Conservation (phyloP, 2,113 vertebrate species). For the Callaeas wilsoni region DNA sequence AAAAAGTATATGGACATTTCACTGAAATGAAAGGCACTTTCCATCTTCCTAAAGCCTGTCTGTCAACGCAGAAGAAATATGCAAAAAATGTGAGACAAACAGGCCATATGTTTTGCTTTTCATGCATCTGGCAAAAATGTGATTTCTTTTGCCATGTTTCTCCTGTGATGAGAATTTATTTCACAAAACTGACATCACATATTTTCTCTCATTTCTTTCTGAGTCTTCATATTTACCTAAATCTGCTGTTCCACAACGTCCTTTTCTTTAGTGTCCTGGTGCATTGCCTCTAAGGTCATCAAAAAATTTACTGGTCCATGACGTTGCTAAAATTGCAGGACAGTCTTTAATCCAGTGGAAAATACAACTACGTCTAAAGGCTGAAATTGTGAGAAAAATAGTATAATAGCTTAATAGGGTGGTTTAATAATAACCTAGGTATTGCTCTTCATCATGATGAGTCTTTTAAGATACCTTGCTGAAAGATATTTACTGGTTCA, state of each 20-base stretch:
- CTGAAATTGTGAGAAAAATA: neutral
- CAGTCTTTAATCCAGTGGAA: neutral
- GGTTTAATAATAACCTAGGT: neutral
- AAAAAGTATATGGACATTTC: neutral
- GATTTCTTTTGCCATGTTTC: conserved; percentile 47
- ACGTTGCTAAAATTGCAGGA: neutral
- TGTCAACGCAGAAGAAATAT: conserved; percentile 45
- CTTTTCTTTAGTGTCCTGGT: neutral
- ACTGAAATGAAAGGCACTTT: conserved; percentile 17
- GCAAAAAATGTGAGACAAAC: conserved; percentile 46
- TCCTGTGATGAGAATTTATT: conserved; percentile 41
- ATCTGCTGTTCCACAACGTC: neutral
- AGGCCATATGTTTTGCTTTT: conserved; percentile 62
- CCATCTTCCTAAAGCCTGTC: conserved; percentile 25
- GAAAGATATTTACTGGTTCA: neutral
- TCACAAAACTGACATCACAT: conserved; percentile 15
- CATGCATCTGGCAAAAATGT: conserved; percentile 53
- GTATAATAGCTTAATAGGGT: neutral
- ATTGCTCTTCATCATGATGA: neutral
- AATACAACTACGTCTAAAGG: neutral
- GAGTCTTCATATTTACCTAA: neutral
- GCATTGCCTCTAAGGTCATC: neutral
- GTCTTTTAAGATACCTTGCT: neutral
- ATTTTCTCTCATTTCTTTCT: neutral
- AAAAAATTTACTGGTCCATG: neutral